Evolutionary conservation across 2,797 vertebrate genomes (phyloP).

Genomic region (Nannoperca obscura): DNA sequence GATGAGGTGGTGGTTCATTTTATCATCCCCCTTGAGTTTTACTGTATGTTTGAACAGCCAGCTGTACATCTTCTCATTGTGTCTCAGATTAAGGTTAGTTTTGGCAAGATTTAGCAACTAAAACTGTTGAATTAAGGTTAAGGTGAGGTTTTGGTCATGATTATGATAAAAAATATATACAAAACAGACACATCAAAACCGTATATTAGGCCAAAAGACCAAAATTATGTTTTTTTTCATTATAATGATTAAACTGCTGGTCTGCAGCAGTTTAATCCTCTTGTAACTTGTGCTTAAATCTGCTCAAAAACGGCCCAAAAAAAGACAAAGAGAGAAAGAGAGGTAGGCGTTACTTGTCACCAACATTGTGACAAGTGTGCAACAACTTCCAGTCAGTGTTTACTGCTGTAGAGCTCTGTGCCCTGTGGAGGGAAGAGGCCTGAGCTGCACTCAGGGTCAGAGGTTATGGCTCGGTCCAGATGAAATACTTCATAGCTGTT

Average conservation of each 20-base stretch:
- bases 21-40: neutral
- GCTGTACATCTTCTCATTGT: neutral
- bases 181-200: slow-evolving; percentile 8
- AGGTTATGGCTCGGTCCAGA: slow-evolving; percentile 59
- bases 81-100: neutral
- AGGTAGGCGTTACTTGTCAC: slow-evolving; percentile 49
- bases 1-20: slow-evolving; percentile 19
- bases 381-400: slow-evolving; percentile 77
- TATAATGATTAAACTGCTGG: neutral
- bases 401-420: slow-evolving; percentile 62
- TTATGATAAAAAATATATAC: neutral
- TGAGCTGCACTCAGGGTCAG: slow-evolving; percentile 71
- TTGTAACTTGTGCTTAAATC: neutral
- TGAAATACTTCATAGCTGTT: slow-evolving; percentile 82
- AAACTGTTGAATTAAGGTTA: neutral
- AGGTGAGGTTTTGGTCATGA: neutral
- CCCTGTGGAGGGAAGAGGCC: slow-evolving; percentile 63
- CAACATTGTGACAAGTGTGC: slow-evolving; percentile 80
- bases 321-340: slow-evolving; percentile 32
- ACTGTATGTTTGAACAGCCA: neutral
- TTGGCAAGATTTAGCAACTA: neutral
- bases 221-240: neutral
- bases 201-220: neutral
- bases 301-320: neutral
- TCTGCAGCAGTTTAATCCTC: neutral